Percentiles rank a stretch among this genome's conserved stretches.
Conservation (phyloP, 1,140 invertebrate species). For the Drosophila ananassae region DNA sequence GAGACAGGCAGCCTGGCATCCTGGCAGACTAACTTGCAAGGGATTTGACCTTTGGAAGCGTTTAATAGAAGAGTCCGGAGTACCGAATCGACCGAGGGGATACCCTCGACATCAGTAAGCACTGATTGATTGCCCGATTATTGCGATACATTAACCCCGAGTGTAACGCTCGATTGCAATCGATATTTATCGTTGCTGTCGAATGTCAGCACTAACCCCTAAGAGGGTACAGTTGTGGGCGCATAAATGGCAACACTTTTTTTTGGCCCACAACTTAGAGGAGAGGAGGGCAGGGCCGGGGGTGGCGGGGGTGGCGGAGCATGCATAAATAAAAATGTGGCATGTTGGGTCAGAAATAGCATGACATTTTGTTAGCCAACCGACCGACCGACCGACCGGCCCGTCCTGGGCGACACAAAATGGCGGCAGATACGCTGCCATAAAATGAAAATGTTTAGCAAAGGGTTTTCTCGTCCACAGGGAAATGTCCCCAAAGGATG, state of each 20-base stretch:
- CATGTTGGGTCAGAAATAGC: constrained; percentile 81
- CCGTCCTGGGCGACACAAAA: constrained; percentile 47
- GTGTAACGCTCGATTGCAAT: constrained; percentile 12
- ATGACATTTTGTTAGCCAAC: constrained; percentile 70
- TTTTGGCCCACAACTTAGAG: background rate
- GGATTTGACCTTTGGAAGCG: constrained; percentile 3
- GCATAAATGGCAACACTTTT: constrained; percentile 3
- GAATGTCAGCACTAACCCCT: background rate
- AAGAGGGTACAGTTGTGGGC: constrained; percentile 13
- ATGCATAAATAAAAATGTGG: constrained; percentile 80
- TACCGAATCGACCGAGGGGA: background rate
- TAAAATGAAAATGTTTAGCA: constrained; percentile 75
- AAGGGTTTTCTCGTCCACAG: constrained; percentile 45
- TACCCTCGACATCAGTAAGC: constrained; percentile 8
- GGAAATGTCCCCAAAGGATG: constrained; percentile 4
- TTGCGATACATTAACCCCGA: constrained; percentile 26
- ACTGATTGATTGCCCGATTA: constrained; percentile 38
- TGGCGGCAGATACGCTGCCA: constrained; percentile 62
- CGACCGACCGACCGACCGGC: background rate
- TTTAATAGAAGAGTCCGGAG: background rate
- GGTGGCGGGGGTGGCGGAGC: constrained; percentile 30
- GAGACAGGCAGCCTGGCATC: constrained; percentile 3
- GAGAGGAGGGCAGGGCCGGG: background rate
- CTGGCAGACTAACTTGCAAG: too few relatives aligned
- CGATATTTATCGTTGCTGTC: constrained; percentile 30